phyloP scores from a whole-genome alignment of 2,113 vertebrate genomes.

The Arvicanthis niloticus region DNA sequence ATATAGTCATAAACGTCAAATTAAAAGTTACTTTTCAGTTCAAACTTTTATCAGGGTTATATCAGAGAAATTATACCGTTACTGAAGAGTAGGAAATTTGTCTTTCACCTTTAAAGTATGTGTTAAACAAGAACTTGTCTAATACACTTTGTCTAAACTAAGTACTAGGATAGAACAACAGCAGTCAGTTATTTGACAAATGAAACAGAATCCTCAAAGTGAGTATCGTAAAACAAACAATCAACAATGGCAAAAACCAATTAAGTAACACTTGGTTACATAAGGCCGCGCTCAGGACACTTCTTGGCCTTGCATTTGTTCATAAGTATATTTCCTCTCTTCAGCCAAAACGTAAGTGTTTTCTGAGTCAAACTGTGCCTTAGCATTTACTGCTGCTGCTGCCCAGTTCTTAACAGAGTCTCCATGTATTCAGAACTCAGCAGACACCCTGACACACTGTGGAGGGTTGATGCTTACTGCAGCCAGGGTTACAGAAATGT shows the following conservation, averaged over 20 bases:
- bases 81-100: not conserved
- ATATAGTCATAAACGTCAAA: not conserved
- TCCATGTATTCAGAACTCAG: not conserved
- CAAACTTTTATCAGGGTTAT: not conserved
- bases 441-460: not conserved
- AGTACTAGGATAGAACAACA: not conserved
- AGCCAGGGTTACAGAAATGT: not conserved
- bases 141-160: not conserved
- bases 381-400: not conserved
- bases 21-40: slow-evolving; percentile 32
- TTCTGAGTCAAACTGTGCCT: not conserved
- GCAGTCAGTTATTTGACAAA: not conserved
- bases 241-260: not conserved
- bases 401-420: not conserved
- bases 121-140: not conserved
- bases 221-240: not conserved
- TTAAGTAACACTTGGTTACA: not conserved
- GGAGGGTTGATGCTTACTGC: not conserved
- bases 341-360: not conserved
- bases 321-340: not conserved
- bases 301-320: not conserved
- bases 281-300: not conserved
- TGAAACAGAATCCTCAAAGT: not conserved
- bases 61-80: not conserved
- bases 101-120: slow-evolving; percentile 2